Base-by-base conservation (phyloP, 1,140 invertebrate species). In the Sarcophaga bullata region DNA sequence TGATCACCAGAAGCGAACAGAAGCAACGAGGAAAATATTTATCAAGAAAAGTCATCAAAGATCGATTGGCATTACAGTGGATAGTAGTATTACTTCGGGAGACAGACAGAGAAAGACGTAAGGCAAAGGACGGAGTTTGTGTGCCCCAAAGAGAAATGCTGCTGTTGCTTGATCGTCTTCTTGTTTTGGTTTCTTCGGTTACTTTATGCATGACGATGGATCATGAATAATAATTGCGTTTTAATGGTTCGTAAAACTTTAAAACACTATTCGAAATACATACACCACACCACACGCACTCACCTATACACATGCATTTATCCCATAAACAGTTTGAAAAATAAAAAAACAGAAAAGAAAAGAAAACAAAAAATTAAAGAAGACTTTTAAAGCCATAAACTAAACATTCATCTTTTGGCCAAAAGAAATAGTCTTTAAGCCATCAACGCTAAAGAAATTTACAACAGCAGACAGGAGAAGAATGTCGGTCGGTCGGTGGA, bases 11-110 rank as follows among this genome's bases (percentile, higher is more conserved):
- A 48, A 8, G 13, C 50, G n/a, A 62, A 80, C 8, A 68, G 9
- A 15, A 68, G 17, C 58, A 52, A 54, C 37, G 48, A 50, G 37
- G n/a, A 80, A 80, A 82, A 76, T 49, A 49, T 82, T 82, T 82
- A 82, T 82, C 82, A 80, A 62, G 78, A 83, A 83, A 80, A 83
- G 50, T 83, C 80, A 83, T 81, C 82, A 83, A 83, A 83, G 78
- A 83, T 83, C 82, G 78, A 83, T 83, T 80, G 82, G 78, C 80
- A 83, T 47, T 83, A 52, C 54, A 82, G 62, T 82, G 54, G 73
- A 37, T 62, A 58, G 58, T 76, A n/a, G n/a, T n/a, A n/a, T n/a
- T n/a, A 19, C 1, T 68, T 68, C 15, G 8, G 62, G n/a, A 25
- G 62, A 37, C 25, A 37, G 25, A 37, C 25, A 37, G 25, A 13